These are phyloP conservation scores for Hystrix brachyura DNA, from an alignment of 2,113 vertebrate species.

Conservation along the genomic window DNA sequence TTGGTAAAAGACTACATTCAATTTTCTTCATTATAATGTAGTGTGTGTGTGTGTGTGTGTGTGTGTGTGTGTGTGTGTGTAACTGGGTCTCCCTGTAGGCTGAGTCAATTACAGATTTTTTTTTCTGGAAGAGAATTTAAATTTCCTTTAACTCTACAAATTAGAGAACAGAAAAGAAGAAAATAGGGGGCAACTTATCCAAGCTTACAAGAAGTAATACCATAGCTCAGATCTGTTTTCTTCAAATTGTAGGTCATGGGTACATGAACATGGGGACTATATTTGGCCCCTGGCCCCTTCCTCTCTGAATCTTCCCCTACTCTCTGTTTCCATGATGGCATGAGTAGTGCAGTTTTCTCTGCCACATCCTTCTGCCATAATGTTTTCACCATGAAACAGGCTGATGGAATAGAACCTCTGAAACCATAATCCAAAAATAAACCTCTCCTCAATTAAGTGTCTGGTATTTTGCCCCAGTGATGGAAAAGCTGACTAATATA, in stretches of 20 bases:
- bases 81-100: not conserved
- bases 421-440: not conserved
- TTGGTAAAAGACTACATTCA: not conserved
- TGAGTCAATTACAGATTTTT: not conserved
- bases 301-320: not conserved
- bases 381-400: not conserved
- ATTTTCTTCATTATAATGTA: slow-evolving; percentile 3
- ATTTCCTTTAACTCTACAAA: not conserved
- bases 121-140: not conserved
- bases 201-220: not conserved
- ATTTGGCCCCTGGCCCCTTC: not conserved
- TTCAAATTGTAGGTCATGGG: not conserved
- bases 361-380: not conserved
- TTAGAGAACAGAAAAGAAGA: not conserved
- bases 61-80: not conserved
- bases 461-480: not conserved
- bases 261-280: not conserved
- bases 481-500: not conserved
- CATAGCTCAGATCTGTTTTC: not conserved
- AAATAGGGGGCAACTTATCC: not conserved
- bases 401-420: not conserved
- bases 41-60: not conserved
- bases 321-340: not conserved
- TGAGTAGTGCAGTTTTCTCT: not conserved
- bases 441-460: not conserved